These are phyloP conservation scores for Tetraneura akinire DNA, from an alignment of 1,140 invertebrate species.

Conservation along the genomic window DNA sequence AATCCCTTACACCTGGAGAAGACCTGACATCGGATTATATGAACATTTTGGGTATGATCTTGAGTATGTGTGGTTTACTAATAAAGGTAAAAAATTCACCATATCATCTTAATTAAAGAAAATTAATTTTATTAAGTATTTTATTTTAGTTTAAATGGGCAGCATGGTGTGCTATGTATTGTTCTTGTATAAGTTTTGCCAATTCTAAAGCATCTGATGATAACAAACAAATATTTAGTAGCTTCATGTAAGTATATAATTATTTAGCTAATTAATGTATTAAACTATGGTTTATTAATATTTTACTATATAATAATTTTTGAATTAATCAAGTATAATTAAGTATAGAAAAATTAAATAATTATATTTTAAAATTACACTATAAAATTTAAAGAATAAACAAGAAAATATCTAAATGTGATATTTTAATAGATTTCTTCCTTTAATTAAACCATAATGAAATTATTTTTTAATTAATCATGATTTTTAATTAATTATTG, in stretches of 20 bases:
- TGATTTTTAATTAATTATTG: too few species aligned
- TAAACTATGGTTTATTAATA: too few species aligned
- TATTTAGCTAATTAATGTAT: not conserved
- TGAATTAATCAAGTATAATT: too few species aligned
- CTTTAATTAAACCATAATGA: too few species aligned
- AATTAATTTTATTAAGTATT: slow-evolving; percentile 51
- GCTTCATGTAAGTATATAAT: slow-evolving; percentile 71
- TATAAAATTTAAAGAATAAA: too few species aligned
- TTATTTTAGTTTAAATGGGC: slow-evolving; percentile 89
- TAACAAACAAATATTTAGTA: slow-evolving; percentile 87
- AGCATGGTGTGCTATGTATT: slow-evolving; percentile 97
- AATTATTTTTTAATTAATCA: too few species aligned
- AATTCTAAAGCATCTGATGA: slow-evolving; percentile 91
- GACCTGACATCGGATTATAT: slow-evolving; percentile 98
- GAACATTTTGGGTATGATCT: slow-evolving; percentile 98
- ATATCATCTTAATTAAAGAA: not conserved
- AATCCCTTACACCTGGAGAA: slow-evolving; percentile 63
- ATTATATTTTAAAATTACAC: too few species aligned
- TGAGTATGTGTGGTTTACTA: slow-evolving; percentile 99
- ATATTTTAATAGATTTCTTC: too few species aligned
- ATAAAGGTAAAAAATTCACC: slow-evolving; percentile 76
- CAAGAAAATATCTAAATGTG: too few species aligned
- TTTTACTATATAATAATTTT: not conserved
- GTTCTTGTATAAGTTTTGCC: slow-evolving; percentile 97
- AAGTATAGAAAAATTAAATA: too few species aligned